Base-by-base conservation (phyloP, 2,113 vertebrate species). In the Tychaedon coryphoeus region DNA sequence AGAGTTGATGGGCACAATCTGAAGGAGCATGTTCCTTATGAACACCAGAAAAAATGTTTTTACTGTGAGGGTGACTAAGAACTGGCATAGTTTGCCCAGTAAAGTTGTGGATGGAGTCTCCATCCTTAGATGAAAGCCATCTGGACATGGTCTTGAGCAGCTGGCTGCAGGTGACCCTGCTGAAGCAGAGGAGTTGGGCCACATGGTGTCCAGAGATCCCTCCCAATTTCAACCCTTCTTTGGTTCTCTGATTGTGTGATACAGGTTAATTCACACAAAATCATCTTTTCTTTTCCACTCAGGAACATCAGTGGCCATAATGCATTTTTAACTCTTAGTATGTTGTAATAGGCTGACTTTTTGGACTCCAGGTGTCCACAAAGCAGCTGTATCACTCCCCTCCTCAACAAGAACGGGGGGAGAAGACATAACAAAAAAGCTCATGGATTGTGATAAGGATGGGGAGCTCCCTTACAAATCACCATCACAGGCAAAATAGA, bases 351-450 rank as follows among this genome's bases (percentile, higher is more conserved):
- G 2, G 5, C 13, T 53, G 17, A 64, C 2, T 62, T 77, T 9
- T 40, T 67, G 17, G 6, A 28, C 12, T 17, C 9, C 42, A 72
- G 9, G 6, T 58, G 26, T 36, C 24, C 7, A 40, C 28, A 9
- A 82, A 95, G 13, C 11, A 6, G 2, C 5, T 43, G 8, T n/a
- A 28, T 58, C 18, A 26, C 5, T 81, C 57, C 7, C 2, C 8
- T 51, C 6, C n/a, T 76, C 29, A 42, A 36, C 11, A 66, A 51
- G 22, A 57, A 29, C 2, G 5, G 8, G 20, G 6, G 14, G 4
- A 42, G 17, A 62, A 92, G 23, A 62, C 14, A 11, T 0, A 2
- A 33, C 0, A 0, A 26, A 51, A 72, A 64, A 31, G 5, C 1
- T 71, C 1, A 4, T 36, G 13, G 10, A 16, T 34, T 16, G 16